Evolutionary conservation across 1,140 invertebrate genomes (phyloP).

Genomic region (Uloborus diversus): DNA sequence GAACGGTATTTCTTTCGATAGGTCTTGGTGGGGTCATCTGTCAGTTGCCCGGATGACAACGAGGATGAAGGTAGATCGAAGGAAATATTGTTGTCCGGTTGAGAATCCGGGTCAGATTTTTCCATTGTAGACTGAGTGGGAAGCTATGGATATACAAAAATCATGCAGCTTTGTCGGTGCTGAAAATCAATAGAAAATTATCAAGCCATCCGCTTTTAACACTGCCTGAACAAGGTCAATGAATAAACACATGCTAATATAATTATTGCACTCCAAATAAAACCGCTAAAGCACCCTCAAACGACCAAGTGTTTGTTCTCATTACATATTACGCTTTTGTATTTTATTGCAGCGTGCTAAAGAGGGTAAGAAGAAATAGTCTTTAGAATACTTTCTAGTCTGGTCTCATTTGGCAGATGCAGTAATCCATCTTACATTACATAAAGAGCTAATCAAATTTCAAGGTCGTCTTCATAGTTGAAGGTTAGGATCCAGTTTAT

Average conservation of each 20-base stretch:
- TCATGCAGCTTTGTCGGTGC: too few species aligned
- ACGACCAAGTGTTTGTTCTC: too few species aligned
- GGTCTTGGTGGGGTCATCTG: conserved; percentile 31
- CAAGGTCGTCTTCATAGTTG: too few species aligned
- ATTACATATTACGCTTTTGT: too few species aligned
- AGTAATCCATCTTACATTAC: too few species aligned
- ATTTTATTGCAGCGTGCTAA: too few species aligned
- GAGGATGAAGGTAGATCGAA: conserved; percentile 42
- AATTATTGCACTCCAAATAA: not conserved
- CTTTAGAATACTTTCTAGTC: too few species aligned
- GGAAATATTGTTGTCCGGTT: conserved; percentile 26
- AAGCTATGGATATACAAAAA: not conserved
- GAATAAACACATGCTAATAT: too few species aligned
- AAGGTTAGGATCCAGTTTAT: too few species aligned
- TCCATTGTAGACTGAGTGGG: not conserved
- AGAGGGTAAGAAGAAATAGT: too few species aligned
- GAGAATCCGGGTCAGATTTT: not conserved
- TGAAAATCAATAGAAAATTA: not conserved
- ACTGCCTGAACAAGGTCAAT: not conserved
- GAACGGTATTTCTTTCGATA: conserved; percentile 54
- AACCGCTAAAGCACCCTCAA: not conserved
- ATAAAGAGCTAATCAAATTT: too few species aligned
- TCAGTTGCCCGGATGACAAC: conserved; percentile 28
- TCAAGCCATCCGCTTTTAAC: not conserved
- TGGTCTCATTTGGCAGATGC: too few species aligned